Conservation (phyloP, 2,797 vertebrate species). For the Gallinago nigripennis region DNA sequence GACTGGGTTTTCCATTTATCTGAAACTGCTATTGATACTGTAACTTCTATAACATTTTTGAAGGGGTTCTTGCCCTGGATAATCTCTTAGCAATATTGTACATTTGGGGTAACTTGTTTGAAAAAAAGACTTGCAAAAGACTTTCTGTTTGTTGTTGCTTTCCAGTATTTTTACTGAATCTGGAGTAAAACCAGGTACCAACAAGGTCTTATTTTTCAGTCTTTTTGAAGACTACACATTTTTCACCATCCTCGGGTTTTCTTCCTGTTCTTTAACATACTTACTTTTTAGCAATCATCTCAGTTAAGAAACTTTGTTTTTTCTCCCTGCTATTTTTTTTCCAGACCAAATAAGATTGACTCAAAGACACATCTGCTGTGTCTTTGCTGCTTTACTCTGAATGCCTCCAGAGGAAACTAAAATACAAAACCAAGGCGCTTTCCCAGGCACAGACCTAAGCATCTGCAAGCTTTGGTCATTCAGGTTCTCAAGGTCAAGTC, state of each 20-base stretch:
- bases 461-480: background rate
- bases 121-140: background rate
- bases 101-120: background rate
- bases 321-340: background rate
- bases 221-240: background rate
- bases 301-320: background rate
- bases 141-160: background rate
- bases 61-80: background rate
- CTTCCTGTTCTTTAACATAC: background rate
- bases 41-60: background rate
- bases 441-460: background rate
- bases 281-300: background rate
- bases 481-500: background rate
- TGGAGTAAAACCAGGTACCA: background rate
- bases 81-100: background rate
- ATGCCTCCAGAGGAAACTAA: background rate
- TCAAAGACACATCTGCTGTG: background rate
- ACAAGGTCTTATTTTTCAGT: background rate
- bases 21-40: background rate
- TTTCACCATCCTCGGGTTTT: background rate
- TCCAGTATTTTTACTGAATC: background rate
- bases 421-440: background rate
- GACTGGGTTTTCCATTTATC: background rate
- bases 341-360: background rate
- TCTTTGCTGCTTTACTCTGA: background rate